Evolutionary conservation across 1,140 invertebrate species (phyloP), one percentile per base, ranked within the genome.

Genomic region (Micrasema longulum): DNA sequence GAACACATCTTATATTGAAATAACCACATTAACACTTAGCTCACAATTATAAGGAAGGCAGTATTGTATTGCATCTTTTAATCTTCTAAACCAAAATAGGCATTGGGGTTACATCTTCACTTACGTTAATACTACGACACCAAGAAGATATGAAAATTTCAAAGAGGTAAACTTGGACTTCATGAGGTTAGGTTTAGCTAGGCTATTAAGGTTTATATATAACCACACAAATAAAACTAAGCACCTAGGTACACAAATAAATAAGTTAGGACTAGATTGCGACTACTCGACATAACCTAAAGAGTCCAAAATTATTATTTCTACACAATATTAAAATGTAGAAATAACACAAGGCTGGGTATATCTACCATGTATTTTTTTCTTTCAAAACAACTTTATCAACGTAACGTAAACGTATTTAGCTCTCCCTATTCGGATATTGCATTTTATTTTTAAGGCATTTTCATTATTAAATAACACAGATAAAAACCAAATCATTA

Each of bases 11-110:
- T 47, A 47, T 5, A 31, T 47, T 20, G 48, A 52, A 31, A 31
- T 7, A 20, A 43, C 36, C 55, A 38, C 36, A 60, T 36, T 55
- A 55, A 55, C 35, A 60, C 41, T 60, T 60, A 60, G 22, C 12
- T 60, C 55, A 60, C 55, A 60, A 14, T n/a, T 60, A 11, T 60
- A 12, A 43, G 55, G 35, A 60, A 60, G 55, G 55, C 55, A 60
- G 55, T 60, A 60, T 60, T 60, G 55, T 60, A 60, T 60, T 60
- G 55, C 55, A 60, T 60, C 55, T 60, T 60, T 23, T 55, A 55
- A 31, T 60, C 35, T 60, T 43, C 55, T 60, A 60, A 60, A 60
- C 36, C 36, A 60, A 60, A 38, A 60, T 60, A 60, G 55, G 55
- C 55, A 60, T 60, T 38, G 55, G 36, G 55, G 35, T 60, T 60